phyloP scores from a whole-genome alignment of 2,113 vertebrate genomes.

The Bubo blakistoni region DNA sequence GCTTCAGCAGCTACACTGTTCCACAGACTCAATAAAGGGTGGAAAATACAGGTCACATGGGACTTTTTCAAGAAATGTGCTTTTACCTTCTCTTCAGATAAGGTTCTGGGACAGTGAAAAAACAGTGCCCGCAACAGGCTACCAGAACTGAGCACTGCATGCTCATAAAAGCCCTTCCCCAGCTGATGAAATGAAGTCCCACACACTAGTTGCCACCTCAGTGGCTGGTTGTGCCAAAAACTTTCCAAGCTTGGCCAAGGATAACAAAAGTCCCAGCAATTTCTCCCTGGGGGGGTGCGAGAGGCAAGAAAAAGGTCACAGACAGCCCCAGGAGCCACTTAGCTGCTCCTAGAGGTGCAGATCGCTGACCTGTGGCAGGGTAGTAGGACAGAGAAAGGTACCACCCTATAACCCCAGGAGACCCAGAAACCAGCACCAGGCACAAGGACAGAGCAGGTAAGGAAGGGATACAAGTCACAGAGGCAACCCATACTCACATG shows the following conservation, averaged over 20 bases:
- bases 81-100: background rate
- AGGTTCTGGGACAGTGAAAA: background rate
- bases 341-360: no score
- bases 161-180: background rate
- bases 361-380: background rate
- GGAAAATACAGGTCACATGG: background rate
- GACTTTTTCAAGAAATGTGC: background rate
- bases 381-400: background rate
- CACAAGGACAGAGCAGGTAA: background rate
- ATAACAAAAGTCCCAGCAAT: background rate
- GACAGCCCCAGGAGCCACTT: background rate
- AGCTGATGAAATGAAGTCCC: background rate
- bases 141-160: background rate
- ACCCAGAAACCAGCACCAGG: background rate
- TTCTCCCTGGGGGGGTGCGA: background rate
- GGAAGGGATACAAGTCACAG: background rate
- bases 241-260: background rate
- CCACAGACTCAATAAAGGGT: background rate
- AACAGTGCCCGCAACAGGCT: background rate
- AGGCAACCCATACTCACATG: background rate
- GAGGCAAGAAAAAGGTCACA: background rate
- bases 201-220: background rate
- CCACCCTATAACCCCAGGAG: background rate
- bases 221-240: background rate
- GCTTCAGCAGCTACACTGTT: background rate